These are phyloP conservation scores for Diogma glabrata DNA, from an alignment of 2,888 invertebrate species.

Conservation along the genomic window DNA sequence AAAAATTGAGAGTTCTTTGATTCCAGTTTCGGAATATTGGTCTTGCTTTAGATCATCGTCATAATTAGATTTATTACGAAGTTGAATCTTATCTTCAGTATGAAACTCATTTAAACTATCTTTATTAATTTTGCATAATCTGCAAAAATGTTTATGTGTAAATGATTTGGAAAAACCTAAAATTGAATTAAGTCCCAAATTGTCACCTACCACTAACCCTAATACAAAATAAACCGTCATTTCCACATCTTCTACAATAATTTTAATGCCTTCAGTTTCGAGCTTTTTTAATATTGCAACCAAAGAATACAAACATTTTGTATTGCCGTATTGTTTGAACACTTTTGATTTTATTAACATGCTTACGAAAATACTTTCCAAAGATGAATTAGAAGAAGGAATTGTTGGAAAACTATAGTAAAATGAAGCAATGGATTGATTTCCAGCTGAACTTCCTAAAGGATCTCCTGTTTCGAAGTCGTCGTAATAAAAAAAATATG, in stretches of 20 bases:
- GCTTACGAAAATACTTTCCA: too few species aligned
- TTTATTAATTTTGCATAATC: neutral
- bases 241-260: neutral
- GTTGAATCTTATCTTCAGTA: neutral
- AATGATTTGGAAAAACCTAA: conserved; percentile 4
- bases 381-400: neutral
- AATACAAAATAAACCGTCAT: neutral
- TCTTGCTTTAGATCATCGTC: neutral
- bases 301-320: too few species aligned
- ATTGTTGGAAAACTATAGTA: too few species aligned
- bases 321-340: neutral
- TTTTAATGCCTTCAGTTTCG: too few species aligned
- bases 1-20: neutral
- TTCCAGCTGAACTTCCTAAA: neutral
- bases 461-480: neutral
- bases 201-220: conserved; percentile 1
- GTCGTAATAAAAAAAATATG: neutral
- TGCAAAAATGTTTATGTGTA: neutral
- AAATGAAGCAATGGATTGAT: too few species aligned
- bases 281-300: too few species aligned
- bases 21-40: neutral
- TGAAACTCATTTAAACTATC: neutral
- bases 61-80: neutral
- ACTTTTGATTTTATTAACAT: neutral
- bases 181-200: neutral